These are phyloP conservation scores for Drosophila austrosaltans DNA, from an alignment of 2,888 invertebrate genomes.

Conservation along the genomic window DNA sequence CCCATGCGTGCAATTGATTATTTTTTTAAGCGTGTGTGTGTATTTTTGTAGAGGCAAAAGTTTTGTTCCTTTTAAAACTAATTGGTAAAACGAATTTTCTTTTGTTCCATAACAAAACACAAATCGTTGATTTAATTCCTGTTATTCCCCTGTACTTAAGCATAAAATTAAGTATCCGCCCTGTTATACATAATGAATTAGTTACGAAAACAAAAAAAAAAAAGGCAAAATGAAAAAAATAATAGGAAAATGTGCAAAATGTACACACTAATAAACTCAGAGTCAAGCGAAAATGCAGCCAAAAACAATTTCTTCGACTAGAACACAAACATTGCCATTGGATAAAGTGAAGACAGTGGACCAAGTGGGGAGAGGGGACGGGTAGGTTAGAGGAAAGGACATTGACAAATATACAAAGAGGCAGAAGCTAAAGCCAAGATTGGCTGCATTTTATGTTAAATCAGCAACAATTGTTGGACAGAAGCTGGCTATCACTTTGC, in stretches of 20 bases:
- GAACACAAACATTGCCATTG: neutral
- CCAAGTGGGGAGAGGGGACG: neutral
- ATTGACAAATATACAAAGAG: conserved; percentile 70
- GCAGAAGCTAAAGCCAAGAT: conserved; percentile 45
- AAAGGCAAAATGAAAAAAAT: too few relatives aligned
- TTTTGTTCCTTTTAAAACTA: neutral
- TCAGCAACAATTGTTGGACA: conserved; percentile 73
- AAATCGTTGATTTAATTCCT: conserved; percentile 1
- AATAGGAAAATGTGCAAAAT: conserved; percentile 14
- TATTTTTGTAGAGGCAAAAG: neutral
- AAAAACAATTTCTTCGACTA: neutral
- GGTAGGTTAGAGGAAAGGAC: conserved; percentile 30
- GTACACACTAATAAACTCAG: conserved; percentile 21
- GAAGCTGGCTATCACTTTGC: conserved; percentile 61
- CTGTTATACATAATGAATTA: neutral
- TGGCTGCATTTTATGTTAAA: conserved; percentile 74
- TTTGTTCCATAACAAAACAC: neutral
- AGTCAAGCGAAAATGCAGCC: neutral
- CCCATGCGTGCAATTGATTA: conserved; percentile 37
- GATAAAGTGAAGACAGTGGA: neutral
- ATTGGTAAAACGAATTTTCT: neutral
- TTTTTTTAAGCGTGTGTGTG: neutral
- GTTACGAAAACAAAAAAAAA: neutral
- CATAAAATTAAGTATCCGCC: conserved; percentile 43
- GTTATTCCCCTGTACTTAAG: conserved; percentile 20